These are phyloP conservation scores for Morpho helenor DNA, from an alignment of 2,888 invertebrate genomes.

Conservation along the genomic window DNA sequence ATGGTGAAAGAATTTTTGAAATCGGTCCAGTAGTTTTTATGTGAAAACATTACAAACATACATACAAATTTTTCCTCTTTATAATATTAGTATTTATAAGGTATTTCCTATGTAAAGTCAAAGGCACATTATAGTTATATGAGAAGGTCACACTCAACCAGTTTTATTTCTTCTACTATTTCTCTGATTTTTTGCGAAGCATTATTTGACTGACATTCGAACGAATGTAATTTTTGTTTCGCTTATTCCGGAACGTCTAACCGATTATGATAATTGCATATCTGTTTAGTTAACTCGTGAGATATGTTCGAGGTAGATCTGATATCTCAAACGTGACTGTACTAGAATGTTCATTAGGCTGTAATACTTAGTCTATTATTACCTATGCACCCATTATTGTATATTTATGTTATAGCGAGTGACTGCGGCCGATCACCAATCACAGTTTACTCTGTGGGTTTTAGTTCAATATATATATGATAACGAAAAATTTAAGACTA, in stretches of 20 bases:
- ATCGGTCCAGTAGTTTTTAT: too few relatives aligned
- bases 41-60: too few relatives aligned
- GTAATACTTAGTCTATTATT: slow-evolving; percentile 32
- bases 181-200: too few relatives aligned
- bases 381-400: neutral
- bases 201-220: neutral
- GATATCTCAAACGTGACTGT: slow-evolving; percentile 44
- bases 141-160: neutral
- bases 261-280: slow-evolving; percentile 15
- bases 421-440: too few relatives aligned
- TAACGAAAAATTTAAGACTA: too few relatives aligned
- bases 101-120: too few relatives aligned
- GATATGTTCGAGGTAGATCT: slow-evolving; percentile 31
- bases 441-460: too few relatives aligned
- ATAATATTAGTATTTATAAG: too few relatives aligned
- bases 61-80: too few relatives aligned
- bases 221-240: slow-evolving; percentile 7
- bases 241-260: slow-evolving; percentile 8
- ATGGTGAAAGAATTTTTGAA: too few relatives aligned
- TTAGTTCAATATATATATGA: too few relatives aligned
- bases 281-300: slow-evolving; percentile 19
- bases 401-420: too few relatives aligned
- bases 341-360: slow-evolving; percentile 35
- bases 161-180: neutral
- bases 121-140: neutral